These are phyloP conservation scores for Limosa lapponica DNA, from an alignment of 2,797 vertebrate genomes.

Conservation along the genomic window DNA sequence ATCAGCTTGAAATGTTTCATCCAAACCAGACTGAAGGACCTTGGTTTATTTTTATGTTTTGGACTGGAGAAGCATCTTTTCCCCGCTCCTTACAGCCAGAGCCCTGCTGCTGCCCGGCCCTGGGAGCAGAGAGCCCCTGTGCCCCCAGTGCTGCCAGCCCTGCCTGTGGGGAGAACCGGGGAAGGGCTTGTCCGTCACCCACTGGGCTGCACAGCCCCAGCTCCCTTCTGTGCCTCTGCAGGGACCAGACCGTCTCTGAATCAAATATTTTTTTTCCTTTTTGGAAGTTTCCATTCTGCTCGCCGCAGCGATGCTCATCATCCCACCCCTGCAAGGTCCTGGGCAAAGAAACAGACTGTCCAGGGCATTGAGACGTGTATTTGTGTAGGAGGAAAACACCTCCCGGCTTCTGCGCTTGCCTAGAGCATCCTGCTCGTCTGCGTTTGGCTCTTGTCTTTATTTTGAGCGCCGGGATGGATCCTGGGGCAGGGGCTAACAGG, in stretches of 20 bases:
- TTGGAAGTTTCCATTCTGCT: neutral
- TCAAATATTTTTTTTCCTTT: accelerated
- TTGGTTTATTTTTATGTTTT: accelerated
- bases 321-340: neutral
- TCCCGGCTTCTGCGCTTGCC: neutral
- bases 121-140: accelerated
- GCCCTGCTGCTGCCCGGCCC: accelerated
- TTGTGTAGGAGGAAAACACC: neutral
- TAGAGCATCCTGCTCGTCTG: neutral
- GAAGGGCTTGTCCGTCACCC: neutral
- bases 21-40: neutral
- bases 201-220: accelerated
- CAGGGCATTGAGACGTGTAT: accelerated
- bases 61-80: neutral
- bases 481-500: neutral
- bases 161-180: neutral
- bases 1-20: neutral
- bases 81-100: accelerated
- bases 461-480: neutral
- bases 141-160: neutral
- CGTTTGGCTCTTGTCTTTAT: neutral
- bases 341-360: neutral
- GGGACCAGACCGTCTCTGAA: accelerated
- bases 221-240: accelerated
- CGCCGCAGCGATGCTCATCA: accelerated